Evolutionary conservation across 2,113 vertebrate species (phyloP), one percentile per base, ranked within the genome.

Genomic region (Heterotilapia buettikoferi): DNA sequence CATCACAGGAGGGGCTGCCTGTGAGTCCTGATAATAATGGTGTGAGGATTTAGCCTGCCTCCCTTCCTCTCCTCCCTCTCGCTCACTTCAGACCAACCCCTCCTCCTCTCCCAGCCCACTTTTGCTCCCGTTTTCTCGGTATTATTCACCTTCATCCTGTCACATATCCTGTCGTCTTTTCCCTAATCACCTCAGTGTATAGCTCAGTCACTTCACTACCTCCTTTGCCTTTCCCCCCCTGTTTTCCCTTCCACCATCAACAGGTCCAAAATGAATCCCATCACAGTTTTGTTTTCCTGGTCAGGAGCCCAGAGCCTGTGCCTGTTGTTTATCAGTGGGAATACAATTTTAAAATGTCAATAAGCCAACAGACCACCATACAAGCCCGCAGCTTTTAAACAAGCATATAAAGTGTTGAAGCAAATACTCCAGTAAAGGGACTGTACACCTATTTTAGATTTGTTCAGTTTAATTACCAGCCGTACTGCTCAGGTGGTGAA

Each of bases 1-100:
- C 89, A 85, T 93, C 92, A 94, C 90, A 94, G 94, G 92, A 95
- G 89, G 86, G 92, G 92, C 92, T 92, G 93, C 90, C 87, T 95
- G 92, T 94, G 94, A 90, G 92, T 90, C 89, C 87, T 66, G 92
- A 83, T 93, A 84, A 94, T 93, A 92, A 94, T 88, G 90, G 92
- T 91, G 87, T 86, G 86, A 94, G 91, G 94, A 94, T 96, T 94
- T 94, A 94, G 92, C 82, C 86, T 87, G 84, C 87, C 88, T 92
- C 84, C 84, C 86, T 91, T 87, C 84, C 89, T 92, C 91, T 90
- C 5, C 90, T 92, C 93, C 83, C 87, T 91, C 91, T 91, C 84
- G 40, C 92, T 93, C 92, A 84, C 91, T 90, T 87, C 88, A 81
- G 59, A 57, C 2, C 90, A 83, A 88, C 82, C 86, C 80, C 93